These are phyloP conservation scores for Sebastiscus albofasciatus DNA, from an alignment of 2,797 vertebrate species.

Conservation along the genomic window DNA sequence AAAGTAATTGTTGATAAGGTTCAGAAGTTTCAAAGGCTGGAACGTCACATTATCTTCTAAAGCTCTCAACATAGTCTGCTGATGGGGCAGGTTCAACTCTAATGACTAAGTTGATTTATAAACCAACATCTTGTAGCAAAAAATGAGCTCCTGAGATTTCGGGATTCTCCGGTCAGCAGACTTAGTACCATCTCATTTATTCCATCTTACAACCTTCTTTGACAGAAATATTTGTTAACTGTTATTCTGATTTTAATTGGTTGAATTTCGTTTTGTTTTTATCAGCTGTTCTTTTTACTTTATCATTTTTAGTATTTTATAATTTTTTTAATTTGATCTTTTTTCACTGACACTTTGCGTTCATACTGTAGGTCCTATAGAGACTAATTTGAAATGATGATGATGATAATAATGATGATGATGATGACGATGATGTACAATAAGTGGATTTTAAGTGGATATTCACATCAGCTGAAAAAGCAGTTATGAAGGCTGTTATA, in stretches of 20 bases:
- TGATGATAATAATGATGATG: background rate
- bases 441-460: conserved; percentile 2
- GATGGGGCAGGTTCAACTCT: background rate
- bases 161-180: background rate
- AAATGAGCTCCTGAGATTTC: background rate
- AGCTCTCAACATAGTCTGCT: background rate
- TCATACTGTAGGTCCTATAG: background rate
- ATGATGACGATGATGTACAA: background rate
- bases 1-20: background rate
- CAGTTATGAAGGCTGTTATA: background rate
- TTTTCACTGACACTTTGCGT: background rate
- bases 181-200: background rate
- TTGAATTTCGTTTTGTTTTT: background rate
- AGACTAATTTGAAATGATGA: background rate
- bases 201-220: background rate
- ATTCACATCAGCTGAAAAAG: background rate
- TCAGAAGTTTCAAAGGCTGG: background rate
- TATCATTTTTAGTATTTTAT: background rate
- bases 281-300: background rate
- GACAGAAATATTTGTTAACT: background rate
- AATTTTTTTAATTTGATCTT: background rate
- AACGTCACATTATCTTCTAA: background rate
- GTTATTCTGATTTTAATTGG: background rate
- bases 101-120: conserved; percentile 1
- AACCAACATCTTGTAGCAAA: background rate